Conservation (phyloP, 2,113 vertebrate species). For the Chamaetylas fuelleborni region DNA sequence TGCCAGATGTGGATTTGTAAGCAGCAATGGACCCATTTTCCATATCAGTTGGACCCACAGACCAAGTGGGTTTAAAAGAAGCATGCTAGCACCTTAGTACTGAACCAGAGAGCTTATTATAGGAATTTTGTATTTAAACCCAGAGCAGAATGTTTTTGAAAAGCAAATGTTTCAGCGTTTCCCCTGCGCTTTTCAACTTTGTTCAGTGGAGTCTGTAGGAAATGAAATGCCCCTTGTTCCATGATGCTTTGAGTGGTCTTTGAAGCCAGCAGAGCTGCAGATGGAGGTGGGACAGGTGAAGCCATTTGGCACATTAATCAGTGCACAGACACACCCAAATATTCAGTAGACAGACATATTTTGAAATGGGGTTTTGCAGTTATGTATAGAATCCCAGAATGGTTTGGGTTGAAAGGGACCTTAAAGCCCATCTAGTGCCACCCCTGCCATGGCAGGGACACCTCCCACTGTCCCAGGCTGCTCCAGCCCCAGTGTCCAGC, state of each 20-base stretch:
- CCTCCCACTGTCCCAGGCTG: not conserved
- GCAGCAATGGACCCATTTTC: not conserved
- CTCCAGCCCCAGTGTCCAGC: not conserved
- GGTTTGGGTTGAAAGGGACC: not conserved
- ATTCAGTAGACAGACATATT: not conserved
- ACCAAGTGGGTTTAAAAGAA: not conserved
- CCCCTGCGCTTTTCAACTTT: not conserved
- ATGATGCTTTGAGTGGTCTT: not conserved
- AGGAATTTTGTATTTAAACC: not conserved
- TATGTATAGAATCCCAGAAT: accelerated
- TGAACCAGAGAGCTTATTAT: not conserved
- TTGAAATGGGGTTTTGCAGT: not conserved
- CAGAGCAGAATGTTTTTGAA: not conserved
- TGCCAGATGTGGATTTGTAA: not conserved
- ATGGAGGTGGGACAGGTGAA: not conserved
- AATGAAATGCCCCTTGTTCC: not conserved
- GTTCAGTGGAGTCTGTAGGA: not conserved
- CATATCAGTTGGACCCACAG: not conserved
- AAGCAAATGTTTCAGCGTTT: not conserved
- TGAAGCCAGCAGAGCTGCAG: not conserved
- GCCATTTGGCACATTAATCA: not conserved
- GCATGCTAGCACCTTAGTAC: not conserved
- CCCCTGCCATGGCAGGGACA: not conserved
- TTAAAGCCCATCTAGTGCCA: accelerated
- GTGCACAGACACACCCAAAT: too few relatives aligned